Percentiles rank a stretch among this genome's conserved stretches.
Evolutionary conservation across 2,888 invertebrate species (phyloP).

Genomic region (Pristionchus exspectatus): DNA sequence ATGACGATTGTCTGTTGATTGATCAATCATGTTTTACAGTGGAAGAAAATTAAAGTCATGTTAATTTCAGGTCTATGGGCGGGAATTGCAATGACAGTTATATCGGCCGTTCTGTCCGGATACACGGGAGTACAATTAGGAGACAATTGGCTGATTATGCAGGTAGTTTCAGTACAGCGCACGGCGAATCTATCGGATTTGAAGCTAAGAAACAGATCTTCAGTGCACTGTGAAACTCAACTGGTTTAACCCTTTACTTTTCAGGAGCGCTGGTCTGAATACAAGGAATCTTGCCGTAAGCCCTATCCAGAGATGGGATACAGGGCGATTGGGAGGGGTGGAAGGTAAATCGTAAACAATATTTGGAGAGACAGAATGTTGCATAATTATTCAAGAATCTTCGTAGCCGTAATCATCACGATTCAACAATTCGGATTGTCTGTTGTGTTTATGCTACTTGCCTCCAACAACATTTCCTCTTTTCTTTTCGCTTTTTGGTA

Average conservation of each 20-base stretch:
- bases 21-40: neutral
- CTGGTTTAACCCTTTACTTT: neutral
- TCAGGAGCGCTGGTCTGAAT: slow-evolving; percentile 56
- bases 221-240: neutral
- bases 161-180: slow-evolving; percentile 16
- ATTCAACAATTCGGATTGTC: slow-evolving; percentile 63
- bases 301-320: slow-evolving; percentile 58
- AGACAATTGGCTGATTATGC: slow-evolving; percentile 70
- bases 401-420: slow-evolving; percentile 50
- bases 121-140: slow-evolving; percentile 69
- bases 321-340: slow-evolving; percentile 53
- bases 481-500: slow-evolving; percentile 63
- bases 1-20: neutral
- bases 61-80: slow-evolving; percentile 53
- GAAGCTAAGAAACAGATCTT: too few species aligned
- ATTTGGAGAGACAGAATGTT: neutral
- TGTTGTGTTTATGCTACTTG: slow-evolving; percentile 65
- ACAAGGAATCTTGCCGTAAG: slow-evolving; percentile 53
- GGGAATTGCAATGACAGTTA: slow-evolving; percentile 55
- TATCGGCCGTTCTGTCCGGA: slow-evolving; percentile 62
- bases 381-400: neutral
- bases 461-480: slow-evolving; percentile 66
- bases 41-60: too few species aligned
- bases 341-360: slow-evolving; percentile 27
- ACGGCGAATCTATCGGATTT: neutral